Evolutionary conservation across 2,888 invertebrate species (phyloP), one percentile per base, ranked within the genome.

Genomic region (Crioceris asparagi): DNA sequence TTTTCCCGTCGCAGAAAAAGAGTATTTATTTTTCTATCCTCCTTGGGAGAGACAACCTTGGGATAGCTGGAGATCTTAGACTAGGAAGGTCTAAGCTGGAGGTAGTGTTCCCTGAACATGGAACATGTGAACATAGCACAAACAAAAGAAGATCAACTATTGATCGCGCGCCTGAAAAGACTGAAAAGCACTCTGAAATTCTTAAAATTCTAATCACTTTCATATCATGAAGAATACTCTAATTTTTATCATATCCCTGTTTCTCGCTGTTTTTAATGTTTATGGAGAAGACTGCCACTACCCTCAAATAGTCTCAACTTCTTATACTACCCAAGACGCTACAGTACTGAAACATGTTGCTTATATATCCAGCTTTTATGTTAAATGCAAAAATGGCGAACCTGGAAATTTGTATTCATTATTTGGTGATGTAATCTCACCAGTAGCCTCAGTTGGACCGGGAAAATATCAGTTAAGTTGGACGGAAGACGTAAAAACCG

Each of bases 391-490:
- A 49, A 32, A 32, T 2, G 49, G 48, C 6, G 36, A 41, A n/a
- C 15, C 41, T n/a, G 72, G 48, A 15, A 79, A 81, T 23, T 65
- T 92, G 39, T 91, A 88, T 60, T 91, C 91, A 12, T 85, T 88
- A 58, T 76, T 90, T 38, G 80, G 82, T 45, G 87, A 86, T 33
- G 81, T 76, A 57, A 71, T 84, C 3, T 65, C 85, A 35, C 82
- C 86, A 11, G 87, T 86, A 14, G 85, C 84, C 7, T 74, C 77
- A 46, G 70, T 83, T 32, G 80, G 76, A 23, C 78, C 79, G 39
- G 76, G 77, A 53, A 81, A 78, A 56, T 90, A 86, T 56, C 88
- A 92, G 77, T 79, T 93, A 17, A 92, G 92, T 47, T 91, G 90
- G 85, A 83, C 82, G 2, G 86, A 87, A 55, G 91, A 92, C 43